phyloP scores from a whole-genome alignment of 2,797 vertebrate species.

The Chaunax sp. region DNA sequence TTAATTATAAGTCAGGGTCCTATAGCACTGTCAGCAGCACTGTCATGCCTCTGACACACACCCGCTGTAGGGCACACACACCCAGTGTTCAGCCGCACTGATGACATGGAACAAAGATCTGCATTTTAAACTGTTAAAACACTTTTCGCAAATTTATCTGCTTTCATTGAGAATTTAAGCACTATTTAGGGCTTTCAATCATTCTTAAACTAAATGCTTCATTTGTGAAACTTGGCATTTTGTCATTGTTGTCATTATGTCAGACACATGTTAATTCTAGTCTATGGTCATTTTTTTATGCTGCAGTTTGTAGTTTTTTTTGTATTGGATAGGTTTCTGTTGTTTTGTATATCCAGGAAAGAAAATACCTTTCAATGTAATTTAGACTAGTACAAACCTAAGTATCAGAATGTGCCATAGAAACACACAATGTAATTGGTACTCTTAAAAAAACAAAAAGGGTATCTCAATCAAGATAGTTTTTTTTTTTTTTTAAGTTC shows the following conservation, averaged over 20 bases:
- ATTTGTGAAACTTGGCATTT: background rate
- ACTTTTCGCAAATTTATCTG: background rate
- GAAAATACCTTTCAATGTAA: too few species aligned
- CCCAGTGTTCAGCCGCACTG: slow-evolving; percentile 25
- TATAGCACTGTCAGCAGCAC: slow-evolving; percentile 38
- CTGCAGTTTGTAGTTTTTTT: background rate
- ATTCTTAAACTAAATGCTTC: background rate
- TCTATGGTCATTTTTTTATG: slow-evolving; percentile 2
- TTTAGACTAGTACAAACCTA: too few species aligned
- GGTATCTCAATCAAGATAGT: background rate
- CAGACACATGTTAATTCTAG: too few species aligned
- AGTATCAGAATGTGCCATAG: too few species aligned
- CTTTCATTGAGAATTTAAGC: background rate
- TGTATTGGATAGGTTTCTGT: slow-evolving; percentile 1
- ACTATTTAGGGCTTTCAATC: background rate
- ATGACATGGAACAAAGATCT: slow-evolving; percentile 22
- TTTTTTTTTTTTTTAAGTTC: background rate
- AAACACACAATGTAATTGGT: background rate
- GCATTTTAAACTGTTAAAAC: background rate
- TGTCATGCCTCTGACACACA: slow-evolving; percentile 30
- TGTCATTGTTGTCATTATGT: too few species aligned
- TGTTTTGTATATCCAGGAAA: too few species aligned
- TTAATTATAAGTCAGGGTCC: slow-evolving; percentile 36
- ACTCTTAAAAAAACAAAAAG: too few species aligned
- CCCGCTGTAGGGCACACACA: slow-evolving; percentile 38